Evolutionary conservation across 1,140 invertebrate species (phyloP).

Genomic region (Drusus annulatus): DNA sequence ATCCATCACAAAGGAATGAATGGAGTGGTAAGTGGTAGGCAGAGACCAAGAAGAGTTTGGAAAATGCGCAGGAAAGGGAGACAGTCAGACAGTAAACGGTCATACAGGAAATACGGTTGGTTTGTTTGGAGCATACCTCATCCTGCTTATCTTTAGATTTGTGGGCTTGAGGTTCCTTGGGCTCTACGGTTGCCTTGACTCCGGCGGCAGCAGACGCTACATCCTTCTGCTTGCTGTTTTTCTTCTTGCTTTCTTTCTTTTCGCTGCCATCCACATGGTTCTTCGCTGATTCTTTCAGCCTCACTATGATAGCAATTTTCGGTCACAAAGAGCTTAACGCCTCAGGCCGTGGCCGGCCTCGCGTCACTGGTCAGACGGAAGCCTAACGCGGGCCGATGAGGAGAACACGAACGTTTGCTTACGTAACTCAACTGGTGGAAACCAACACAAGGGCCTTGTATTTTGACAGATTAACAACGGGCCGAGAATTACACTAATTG

Average conservation of each 20-base stretch:
- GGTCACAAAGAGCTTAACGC: slow-evolving; percentile 48
- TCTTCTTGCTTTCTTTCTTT: slow-evolving; percentile 73
- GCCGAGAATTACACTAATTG: slow-evolving; percentile 5
- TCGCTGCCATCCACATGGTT: slow-evolving; percentile 69
- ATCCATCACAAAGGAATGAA: no score
- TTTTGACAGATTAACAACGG: slow-evolving; percentile 28
- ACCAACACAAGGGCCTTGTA: neutral
- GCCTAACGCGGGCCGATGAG: neutral
- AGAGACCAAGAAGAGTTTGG: no score
- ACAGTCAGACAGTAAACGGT: no score
- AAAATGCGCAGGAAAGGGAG: no score
- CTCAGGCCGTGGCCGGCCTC: neutral
- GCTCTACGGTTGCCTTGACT: slow-evolving; percentile 45
- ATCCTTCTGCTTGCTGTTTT: slow-evolving; percentile 67
- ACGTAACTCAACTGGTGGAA: neutral
- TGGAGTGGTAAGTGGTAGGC: no score
- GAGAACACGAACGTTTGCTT: neutral
- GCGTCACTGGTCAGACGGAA: neutral
- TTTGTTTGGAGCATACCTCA: slow-evolving; percentile 54
- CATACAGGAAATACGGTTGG: no score
- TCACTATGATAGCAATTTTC: slow-evolving; percentile 69
- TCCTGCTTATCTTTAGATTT: slow-evolving; percentile 52
- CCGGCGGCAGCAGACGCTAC: slow-evolving; percentile 61
- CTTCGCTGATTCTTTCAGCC: slow-evolving; percentile 72
- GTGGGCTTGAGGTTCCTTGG: slow-evolving; percentile 43